Conservation (phyloP, 2,888 invertebrate genomes). For the Oasisia sp. region DNA sequence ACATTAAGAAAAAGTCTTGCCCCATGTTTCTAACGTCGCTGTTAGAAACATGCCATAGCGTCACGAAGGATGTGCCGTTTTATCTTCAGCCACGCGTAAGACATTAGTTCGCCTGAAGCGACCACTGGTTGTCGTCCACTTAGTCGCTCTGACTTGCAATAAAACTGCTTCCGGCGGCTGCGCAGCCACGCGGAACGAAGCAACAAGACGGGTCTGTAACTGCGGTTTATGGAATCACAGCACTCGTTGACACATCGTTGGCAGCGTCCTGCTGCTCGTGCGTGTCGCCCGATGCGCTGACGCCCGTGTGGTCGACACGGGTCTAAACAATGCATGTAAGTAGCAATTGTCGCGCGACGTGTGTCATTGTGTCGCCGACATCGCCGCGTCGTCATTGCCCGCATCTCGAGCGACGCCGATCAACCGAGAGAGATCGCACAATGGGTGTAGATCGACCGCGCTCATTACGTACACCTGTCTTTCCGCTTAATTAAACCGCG, state of each 20-base stretch:
- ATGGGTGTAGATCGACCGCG: constrained; percentile 4
- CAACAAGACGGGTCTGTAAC: neutral
- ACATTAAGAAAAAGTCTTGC: too few relatives aligned
- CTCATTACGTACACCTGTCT: constrained; percentile 13
- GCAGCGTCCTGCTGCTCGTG: neutral
- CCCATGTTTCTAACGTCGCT: too few relatives aligned
- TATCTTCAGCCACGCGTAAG: neutral
- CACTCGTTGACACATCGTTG: neutral
- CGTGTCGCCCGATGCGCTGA: neutral
- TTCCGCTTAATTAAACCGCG: constrained; percentile 13
- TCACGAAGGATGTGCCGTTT: constrained; percentile 9
- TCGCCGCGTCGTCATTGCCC: neutral
- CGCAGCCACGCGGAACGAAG: neutral
- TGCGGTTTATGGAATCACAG: neutral
- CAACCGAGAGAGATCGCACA: constrained; percentile 5
- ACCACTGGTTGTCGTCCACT: neutral
- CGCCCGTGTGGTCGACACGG: constrained; percentile 6
- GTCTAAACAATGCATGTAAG: constrained; percentile 13
- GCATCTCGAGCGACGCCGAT: constrained; percentile 12
- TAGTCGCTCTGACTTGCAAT: neutral
- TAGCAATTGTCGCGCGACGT: neutral
- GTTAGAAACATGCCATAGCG: neutral
- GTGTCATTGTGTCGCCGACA: neutral
- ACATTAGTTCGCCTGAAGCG: neutral
- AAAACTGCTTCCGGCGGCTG: neutral